Conservation (phyloP, 2,888 invertebrate genomes). For the Troides helena region DNA sequence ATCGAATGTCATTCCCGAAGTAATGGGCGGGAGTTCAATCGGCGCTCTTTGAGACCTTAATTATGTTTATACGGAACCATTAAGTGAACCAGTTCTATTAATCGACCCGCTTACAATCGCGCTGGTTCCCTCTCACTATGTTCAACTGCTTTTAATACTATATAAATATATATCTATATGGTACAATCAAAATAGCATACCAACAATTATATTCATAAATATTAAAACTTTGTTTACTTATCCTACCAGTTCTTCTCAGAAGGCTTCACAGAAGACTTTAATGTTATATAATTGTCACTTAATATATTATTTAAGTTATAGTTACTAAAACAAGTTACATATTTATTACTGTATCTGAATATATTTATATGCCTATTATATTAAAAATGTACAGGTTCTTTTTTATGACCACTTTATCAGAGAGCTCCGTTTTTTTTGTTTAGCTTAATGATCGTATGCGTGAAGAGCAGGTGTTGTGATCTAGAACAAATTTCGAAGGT, state of each 20-base stretch:
- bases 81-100: constrained; percentile 65
- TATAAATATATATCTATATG: neutral
- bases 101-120: constrained; percentile 56
- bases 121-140: constrained; percentile 34
- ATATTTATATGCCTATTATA: too few species aligned
- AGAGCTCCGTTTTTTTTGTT: neutral
- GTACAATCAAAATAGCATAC: neutral
- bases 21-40: constrained; percentile 63
- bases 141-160: neutral
- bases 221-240: too few species aligned
- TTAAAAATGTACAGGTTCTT: neutral
- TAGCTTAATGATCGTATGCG: neutral
- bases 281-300: too few species aligned
- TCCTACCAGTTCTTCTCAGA: too few species aligned
- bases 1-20: constrained; percentile 66
- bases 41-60: constrained; percentile 71
- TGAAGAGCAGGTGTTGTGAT: constrained; percentile 33
- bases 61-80: constrained; percentile 73
- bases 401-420: neutral
- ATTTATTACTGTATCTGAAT: too few species aligned
- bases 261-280: too few species aligned
- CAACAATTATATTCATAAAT: neutral
- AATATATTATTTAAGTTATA: too few species aligned
- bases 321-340: too few species aligned
- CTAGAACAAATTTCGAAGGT: constrained; percentile 59